Evolutionary conservation across 37 sponge, comb jelly and placozoan genomes (phyloP).

Genomic region (Aphrocallistes beatrix): DNA sequence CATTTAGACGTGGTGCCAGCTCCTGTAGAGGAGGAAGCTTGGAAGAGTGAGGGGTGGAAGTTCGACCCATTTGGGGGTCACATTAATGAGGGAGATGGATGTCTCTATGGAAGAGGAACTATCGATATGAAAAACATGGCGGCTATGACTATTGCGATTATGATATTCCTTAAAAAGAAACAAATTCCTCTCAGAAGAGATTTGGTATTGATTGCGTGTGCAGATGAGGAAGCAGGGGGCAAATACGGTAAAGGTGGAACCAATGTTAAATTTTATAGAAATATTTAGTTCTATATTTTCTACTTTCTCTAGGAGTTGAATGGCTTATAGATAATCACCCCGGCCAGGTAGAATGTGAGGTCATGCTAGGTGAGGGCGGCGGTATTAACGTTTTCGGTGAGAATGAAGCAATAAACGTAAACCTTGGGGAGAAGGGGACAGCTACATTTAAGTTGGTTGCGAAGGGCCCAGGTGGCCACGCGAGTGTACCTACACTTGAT

Average conservation of each 20-base stretch:
- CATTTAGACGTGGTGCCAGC: constrained; percentile 71
- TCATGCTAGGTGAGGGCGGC: constrained; percentile 62
- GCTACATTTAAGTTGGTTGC: constrained; percentile 38
- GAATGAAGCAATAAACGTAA: constrained; percentile 38
- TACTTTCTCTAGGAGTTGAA: constrained; percentile 33
- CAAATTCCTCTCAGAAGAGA: constrained; percentile 44
- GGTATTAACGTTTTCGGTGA: constrained; percentile 41
- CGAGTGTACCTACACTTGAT: constrained; percentile 33
- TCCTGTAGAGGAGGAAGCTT: constrained; percentile 43
- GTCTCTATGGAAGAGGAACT: constrained; percentile 68
- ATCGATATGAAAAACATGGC: constrained; percentile 83
- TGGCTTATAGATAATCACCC: constrained; percentile 56
- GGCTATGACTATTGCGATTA: constrained; percentile 44
- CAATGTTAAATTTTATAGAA: neutral
- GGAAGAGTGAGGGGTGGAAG: constrained; percentile 68
- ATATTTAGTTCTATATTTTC: neutral
- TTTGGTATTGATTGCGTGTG: constrained; percentile 63
- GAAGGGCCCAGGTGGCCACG: constrained; percentile 53
- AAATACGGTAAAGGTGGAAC: neutral
- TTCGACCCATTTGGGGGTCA: constrained; percentile 54
- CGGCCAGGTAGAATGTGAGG: constrained; percentile 52
- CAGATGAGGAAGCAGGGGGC: constrained; percentile 55
- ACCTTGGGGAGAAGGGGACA: constrained; percentile 59
- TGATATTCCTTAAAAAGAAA: constrained; percentile 42
- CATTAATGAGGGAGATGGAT: constrained; percentile 72